Base-by-base conservation (phyloP, 2,797 vertebrate species). In the Aulostomus chinensis region DNA sequence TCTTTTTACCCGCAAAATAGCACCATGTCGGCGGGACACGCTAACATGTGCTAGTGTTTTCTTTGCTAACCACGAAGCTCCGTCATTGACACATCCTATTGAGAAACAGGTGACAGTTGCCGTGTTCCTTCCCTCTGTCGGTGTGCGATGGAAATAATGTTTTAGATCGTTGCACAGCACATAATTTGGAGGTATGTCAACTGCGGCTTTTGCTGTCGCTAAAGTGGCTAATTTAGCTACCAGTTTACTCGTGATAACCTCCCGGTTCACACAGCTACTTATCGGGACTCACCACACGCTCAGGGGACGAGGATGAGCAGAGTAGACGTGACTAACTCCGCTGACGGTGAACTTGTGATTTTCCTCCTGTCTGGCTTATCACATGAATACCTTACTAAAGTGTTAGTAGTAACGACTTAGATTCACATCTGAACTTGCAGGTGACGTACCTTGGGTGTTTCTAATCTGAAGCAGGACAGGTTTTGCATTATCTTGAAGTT, bases 51-150 rank as follows among this genome's bases (percentile, higher is more conserved):
- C 5, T 13, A 8, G 28, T 17, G 7, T 2, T 18, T 17, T 32
- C 20, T 40, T 16, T 39, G 63, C 62, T 52, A 59, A 60, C 17
- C 34, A 2, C 0, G 31, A 73, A 50, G 13, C 37, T 21, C 7
- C 2, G 5, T 32, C 18, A 8, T 9, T 29, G 13, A 30, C 6
- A 9, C 15, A 1, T 4, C 0, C 1, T 9, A 3, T 9, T 12
- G 9, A 24, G 4, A 37, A 11, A 12, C 14, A 5, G 13, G 3
- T 21, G n/a, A 21, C 0, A 3, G 3, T 7, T 9, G 2, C 0
- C 7, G 10, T 8, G 0, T 17, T 7, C 5, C 0, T 8, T 26
- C 20, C 32, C 5, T 36, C 15, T 33, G 24, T 8, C 25, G 15
- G 3, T 34, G 3, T n/a, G 3, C 1, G 1, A 9, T 4, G 30